Conservation (phyloP, 1,140 invertebrate genomes). For the Chrysomallon squamiferum region DNA sequence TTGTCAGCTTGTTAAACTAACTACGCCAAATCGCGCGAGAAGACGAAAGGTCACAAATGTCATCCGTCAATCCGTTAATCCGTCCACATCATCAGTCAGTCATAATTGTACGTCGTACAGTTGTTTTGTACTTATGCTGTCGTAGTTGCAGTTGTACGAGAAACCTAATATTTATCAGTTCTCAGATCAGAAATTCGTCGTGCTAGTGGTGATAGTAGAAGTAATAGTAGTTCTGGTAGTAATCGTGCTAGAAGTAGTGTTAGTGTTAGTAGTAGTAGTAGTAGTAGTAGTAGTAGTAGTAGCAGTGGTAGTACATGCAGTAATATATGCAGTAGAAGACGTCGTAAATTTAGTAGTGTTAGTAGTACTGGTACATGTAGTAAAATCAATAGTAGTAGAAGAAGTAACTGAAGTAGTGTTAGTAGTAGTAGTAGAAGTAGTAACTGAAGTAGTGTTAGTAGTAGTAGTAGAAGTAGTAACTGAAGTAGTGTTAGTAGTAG, state of each 20-base stretch:
- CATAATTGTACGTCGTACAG: too few relatives aligned
- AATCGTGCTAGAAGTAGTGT: not conserved
- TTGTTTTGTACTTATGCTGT: too few relatives aligned
- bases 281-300: not conserved
- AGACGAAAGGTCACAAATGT: too few relatives aligned
- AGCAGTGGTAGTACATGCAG: not conserved
- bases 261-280: not conserved
- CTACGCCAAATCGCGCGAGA: too few relatives aligned
- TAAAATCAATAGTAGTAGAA: not conserved
- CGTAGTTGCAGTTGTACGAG: too few relatives aligned
- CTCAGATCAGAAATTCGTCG: too few relatives aligned
- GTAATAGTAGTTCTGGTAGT: not conserved
- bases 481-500: not conserved
- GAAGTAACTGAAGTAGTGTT: not conserved
- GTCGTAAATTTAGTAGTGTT: not conserved
- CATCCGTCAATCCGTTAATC: too few relatives aligned
- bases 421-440: not conserved
- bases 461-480: not conserved
- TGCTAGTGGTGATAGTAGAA: not conserved
- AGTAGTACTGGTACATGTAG: not conserved
- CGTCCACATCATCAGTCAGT: too few relatives aligned
- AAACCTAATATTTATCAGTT: too few relatives aligned
- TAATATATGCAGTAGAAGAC: not conserved
- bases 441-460: not conserved
- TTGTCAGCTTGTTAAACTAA: too few relatives aligned